Evolutionary conservation across 2,113 vertebrate genomes (phyloP).

Genomic region (rat (Rattus norvegicus)): DNA sequence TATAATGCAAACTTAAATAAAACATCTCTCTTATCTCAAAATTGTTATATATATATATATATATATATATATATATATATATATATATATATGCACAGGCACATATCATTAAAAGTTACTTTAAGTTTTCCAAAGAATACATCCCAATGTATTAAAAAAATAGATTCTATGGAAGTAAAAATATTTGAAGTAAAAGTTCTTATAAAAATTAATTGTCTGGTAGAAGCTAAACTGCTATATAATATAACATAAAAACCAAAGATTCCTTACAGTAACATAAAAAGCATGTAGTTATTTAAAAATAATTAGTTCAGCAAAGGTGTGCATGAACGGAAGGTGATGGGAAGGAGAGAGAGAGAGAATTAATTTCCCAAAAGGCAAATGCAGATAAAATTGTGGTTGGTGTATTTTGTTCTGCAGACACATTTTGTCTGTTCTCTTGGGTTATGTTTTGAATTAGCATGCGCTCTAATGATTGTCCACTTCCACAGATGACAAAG

Average conservation of each 20-base stretch:
- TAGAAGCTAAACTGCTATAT: background rate
- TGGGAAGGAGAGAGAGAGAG: slow-evolving; percentile 53
- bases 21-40: slow-evolving; percentile 55
- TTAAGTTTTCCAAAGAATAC: slow-evolving; percentile 21
- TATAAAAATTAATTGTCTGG: slow-evolving; percentile 55
- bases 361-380: slow-evolving; percentile 76
- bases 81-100: background rate
- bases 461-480: slow-evolving; percentile 15
- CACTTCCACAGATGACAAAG: slow-evolving; percentile 53
- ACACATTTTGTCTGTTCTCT: slow-evolving; percentile 43
- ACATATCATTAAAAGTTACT: slow-evolving; percentile 1
- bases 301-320: slow-evolving; percentile 71
- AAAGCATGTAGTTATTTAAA: slow-evolving; percentile 69
- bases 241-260: slow-evolving; percentile 45
- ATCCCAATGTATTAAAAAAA: slow-evolving; percentile 47
- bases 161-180: slow-evolving; percentile 31
- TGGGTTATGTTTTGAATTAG: slow-evolving; percentile 47
- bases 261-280: slow-evolving; percentile 5
- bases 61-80: background rate
- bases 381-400: slow-evolving; percentile 65
- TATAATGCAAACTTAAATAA: slow-evolving; percentile 48
- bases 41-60: background rate
- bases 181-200: slow-evolving; percentile 8
- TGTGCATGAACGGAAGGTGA: slow-evolving; percentile 56
- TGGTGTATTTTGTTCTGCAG: slow-evolving; percentile 55